phyloP scores from a whole-genome alignment of 2,888 invertebrate genomes.

The Sussaba pulchella region DNA sequence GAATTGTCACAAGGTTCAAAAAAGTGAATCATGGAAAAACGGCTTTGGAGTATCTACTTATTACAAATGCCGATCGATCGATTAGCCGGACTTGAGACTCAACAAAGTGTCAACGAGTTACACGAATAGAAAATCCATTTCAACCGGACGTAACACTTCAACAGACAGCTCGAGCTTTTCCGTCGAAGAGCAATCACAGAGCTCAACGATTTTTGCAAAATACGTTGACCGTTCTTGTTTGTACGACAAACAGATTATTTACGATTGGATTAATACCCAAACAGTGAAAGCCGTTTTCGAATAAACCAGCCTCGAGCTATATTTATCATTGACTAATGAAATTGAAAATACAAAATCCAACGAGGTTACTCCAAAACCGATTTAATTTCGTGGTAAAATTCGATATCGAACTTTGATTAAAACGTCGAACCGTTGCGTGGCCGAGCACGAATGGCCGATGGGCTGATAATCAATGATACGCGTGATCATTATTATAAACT shows the following conservation, averaged over 20 bases:
- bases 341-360: slow-evolving; percentile 9
- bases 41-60: no score
- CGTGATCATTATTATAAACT: slow-evolving; percentile 9
- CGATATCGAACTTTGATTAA: slow-evolving; percentile 29
- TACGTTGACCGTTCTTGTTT: background rate
- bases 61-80: no score
- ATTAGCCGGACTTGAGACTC: no score
- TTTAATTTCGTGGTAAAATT: slow-evolving; percentile 12
- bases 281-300: background rate
- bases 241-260: slow-evolving; percentile 15
- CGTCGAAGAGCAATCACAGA: no score
- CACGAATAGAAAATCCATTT: no score
- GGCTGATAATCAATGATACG: slow-evolving; percentile 32
- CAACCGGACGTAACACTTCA: no score
- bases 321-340: slow-evolving; percentile 24
- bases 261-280: slow-evolving; percentile 12
- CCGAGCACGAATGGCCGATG: background rate
- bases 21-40: no score
- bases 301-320: background rate
- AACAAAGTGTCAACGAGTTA: no score
- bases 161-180: no score
- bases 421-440: slow-evolving; percentile 3
- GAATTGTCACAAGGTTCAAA: no score
- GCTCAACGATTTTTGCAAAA: background rate
- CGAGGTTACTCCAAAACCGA: slow-evolving; percentile 9